Evolutionary conservation across 2,113 vertebrate species (phyloP).

Genomic region (Periophthalmus modestus): DNA sequence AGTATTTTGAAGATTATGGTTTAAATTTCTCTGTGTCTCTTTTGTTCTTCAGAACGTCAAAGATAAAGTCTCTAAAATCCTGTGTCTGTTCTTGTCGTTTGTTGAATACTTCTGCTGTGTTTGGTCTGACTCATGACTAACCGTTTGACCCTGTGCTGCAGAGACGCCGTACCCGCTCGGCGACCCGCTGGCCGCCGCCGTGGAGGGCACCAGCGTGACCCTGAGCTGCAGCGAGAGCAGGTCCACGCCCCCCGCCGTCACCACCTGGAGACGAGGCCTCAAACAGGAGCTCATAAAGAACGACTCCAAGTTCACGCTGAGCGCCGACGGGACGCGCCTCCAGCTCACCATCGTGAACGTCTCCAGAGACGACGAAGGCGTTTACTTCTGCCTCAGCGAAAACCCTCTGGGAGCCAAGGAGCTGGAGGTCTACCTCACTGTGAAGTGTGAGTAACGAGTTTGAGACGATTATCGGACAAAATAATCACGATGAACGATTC

Average conservation of each 20-base stretch:
- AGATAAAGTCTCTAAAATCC: no score
- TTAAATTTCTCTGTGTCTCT: no score
- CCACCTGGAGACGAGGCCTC: slow-evolving; percentile 82
- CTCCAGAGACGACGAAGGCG: slow-evolving; percentile 80
- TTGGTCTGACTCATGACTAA: no score
- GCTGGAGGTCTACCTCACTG: slow-evolving; percentile 83
- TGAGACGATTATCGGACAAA: no score
- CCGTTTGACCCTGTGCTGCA: slow-evolving; percentile 41
- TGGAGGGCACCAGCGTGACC: slow-evolving; percentile 75
- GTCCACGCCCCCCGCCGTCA: slow-evolving; percentile 77
- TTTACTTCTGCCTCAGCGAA: slow-evolving; percentile 87
- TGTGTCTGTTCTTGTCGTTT: no score
- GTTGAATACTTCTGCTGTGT: no score
- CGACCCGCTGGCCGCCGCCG: slow-evolving; percentile 78
- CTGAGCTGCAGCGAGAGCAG: slow-evolving; percentile 76
- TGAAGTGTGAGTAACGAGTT: slow-evolving; percentile 86
- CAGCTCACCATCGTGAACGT: slow-evolving; percentile 85
- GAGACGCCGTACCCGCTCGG: slow-evolving; percentile 78
- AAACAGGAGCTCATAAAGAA: slow-evolving; percentile 62
- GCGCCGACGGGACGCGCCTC: slow-evolving; percentile 59
- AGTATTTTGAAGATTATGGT: no score
- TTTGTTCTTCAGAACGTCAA: no score
- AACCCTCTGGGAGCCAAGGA: slow-evolving; percentile 78
- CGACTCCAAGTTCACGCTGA: slow-evolving; percentile 73
- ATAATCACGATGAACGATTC: no score